Percentiles rank a stretch among this genome's conserved stretches.
Conservation (phyloP, 2,888 invertebrate genomes). For the Stenchaetothrips biformis region DNA sequence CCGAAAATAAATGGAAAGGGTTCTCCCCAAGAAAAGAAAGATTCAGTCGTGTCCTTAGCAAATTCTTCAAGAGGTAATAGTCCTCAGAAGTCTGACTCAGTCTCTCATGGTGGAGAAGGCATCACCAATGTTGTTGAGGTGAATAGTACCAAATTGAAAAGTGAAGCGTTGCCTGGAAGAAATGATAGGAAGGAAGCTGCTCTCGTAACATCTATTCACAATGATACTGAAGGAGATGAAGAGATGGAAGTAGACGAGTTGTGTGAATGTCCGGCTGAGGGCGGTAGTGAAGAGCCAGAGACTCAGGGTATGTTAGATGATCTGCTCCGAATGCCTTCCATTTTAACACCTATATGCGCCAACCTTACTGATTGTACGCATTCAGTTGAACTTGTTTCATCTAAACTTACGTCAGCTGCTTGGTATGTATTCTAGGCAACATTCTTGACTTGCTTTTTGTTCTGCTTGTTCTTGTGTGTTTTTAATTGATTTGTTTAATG, state of each 20-base stretch:
- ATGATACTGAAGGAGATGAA: neutral
- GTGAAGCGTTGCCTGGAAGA: neutral
- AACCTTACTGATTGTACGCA: neutral
- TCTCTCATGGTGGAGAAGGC: neutral
- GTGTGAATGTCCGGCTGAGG: neutral
- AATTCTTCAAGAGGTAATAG: neutral
- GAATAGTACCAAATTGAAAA: neutral
- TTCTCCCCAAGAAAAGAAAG: neutral
- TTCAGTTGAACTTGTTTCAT: neutral
- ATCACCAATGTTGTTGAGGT: neutral
- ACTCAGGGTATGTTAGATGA: neutral
- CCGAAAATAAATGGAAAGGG: neutral
- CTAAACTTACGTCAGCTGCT: neutral
- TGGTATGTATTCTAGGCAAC: neutral
- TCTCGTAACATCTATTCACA: neutral
- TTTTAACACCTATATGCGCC: neutral
- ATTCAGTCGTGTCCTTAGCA: neutral
- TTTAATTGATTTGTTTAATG: neutral
- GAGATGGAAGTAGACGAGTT: neutral
- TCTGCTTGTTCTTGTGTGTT: neutral
- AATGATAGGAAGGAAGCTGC: neutral
- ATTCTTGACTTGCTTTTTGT: neutral
- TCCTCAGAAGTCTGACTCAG: neutral
- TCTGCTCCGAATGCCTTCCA: neutral
- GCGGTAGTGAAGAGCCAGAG: neutral